These are phyloP conservation scores for Sylvia atricapilla DNA, from an alignment of 2,113 vertebrate species.

Conservation along the genomic window DNA sequence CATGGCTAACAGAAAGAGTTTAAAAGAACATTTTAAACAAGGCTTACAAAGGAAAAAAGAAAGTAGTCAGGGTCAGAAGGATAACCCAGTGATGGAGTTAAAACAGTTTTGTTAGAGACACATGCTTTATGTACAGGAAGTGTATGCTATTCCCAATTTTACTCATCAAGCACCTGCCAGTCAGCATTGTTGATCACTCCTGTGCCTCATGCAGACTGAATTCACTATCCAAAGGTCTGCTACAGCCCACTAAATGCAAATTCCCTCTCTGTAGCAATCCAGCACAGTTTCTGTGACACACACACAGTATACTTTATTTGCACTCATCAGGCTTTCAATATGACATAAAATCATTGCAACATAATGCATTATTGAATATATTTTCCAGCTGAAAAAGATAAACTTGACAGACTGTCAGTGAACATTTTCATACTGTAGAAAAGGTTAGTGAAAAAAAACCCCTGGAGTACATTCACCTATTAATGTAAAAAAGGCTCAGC, in stretches of 20 bases:
- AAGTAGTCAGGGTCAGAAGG: neutral
- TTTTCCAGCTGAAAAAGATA: constrained; percentile 60
- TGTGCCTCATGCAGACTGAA: neutral
- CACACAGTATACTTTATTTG: constrained; percentile 35
- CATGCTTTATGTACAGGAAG: neutral
- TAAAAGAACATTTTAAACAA: neutral
- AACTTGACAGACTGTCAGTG: constrained; percentile 60
- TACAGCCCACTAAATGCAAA: neutral
- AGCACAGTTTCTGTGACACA: neutral
- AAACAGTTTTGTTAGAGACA: neutral
- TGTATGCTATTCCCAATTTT: neutral
- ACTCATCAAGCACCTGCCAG: neutral
- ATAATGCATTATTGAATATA: constrained; percentile 74
- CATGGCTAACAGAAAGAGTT: neutral
- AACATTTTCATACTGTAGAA: constrained; percentile 44
- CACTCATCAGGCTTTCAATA: constrained; percentile 53
- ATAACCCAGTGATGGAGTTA: neutral
- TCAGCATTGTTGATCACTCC: neutral
- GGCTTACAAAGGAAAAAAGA: neutral
- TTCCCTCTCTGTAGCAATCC: neutral
- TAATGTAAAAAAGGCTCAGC: neutral
- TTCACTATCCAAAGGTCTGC: neutral
- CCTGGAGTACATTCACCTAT: neutral
- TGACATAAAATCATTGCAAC: constrained; percentile 75
- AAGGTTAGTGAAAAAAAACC: neutral